These are phyloP conservation scores for Oryzias melastigma DNA, from an alignment of 2,113 vertebrate genomes.

Conservation along the genomic window DNA sequence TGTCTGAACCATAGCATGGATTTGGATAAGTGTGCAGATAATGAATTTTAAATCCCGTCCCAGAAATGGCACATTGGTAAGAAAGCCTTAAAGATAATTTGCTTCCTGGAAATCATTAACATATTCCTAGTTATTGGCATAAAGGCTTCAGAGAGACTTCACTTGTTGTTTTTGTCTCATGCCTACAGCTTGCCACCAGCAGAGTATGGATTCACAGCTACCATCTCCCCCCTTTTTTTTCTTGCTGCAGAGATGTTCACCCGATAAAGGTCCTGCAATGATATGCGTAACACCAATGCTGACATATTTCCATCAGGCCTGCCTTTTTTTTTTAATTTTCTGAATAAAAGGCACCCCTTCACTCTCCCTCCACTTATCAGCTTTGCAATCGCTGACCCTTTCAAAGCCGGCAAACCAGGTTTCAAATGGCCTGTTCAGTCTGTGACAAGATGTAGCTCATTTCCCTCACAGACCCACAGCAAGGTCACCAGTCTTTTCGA, in stretches of 20 bases:
- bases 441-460: slow-evolving; percentile 95
- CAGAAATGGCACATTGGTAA: slow-evolving; percentile 64
- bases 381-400: slow-evolving; percentile 83
- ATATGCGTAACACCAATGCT: slow-evolving; percentile 44
- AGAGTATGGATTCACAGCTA: slow-evolving; percentile 36
- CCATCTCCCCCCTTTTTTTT: slow-evolving; percentile 48
- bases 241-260: slow-evolving; percentile 41
- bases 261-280: slow-evolving; percentile 76
- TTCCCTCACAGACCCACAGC: slow-evolving; percentile 91
- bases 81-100: slow-evolving; percentile 71
- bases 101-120: slow-evolving; percentile 65
- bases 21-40: slow-evolving; percentile 72
- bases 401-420: slow-evolving; percentile 88
- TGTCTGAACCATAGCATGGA: slow-evolving; percentile 59
- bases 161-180: slow-evolving; percentile 49
- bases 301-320: slow-evolving; percentile 81
- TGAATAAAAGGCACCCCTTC: slow-evolving; percentile 83
- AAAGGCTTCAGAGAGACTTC: slow-evolving; percentile 79
- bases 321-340: slow-evolving; percentile 88
- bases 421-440: slow-evolving; percentile 89
- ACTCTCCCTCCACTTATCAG: slow-evolving; percentile 80
- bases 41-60: slow-evolving; percentile 77
- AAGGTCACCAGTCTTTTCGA: slow-evolving; percentile 95
- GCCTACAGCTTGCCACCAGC: slow-evolving; percentile 46
- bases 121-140: slow-evolving; percentile 70